Base-by-base conservation (phyloP, 2,888 invertebrate species). In the Cephus spinipes region DNA sequence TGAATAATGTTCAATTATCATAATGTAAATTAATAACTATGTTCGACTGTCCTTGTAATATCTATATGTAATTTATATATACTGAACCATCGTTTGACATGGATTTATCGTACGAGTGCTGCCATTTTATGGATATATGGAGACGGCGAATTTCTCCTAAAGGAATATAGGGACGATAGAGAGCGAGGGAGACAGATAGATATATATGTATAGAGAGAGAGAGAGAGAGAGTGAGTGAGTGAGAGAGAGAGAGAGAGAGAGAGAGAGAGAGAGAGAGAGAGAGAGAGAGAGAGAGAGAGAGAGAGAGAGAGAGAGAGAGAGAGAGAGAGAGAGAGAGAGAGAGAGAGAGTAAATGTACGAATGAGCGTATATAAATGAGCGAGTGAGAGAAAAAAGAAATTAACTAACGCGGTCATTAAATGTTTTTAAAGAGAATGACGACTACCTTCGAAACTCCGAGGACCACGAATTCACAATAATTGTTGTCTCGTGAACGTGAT, bases 391-490 rank as follows among this genome's bases (percentile, higher is more conserved):
- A 33, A 23, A 30, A 15, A 33, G 11, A 71, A 6, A 71, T 71
- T 15, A 32, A 32, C 11, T 11, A 33, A 31, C 3, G 31, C 31
- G 69, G 71, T 71, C 71, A 31, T 71, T 32, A 32, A 69, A 31
- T 9, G 31, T 32, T 71, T 71, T 12, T 71, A 71, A 40, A 32
- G 32, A 34, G 36, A 77, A 74, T 32, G 23, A 33, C 33, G 69
- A 78, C 75, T 75, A 77, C 68, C 69, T 76, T 68, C 79, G 84
- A 83, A 88, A 89, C 86, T 83, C 79, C 81, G 87, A 89, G 89
- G 89, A 89, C 89, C 89, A 89, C 83, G 76, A 85, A 85, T 80
- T 84, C 84, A 85, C 86, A 87, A 88, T 87, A 87, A 87, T 79
- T 71, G 71, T 71, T 71, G 71, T 71, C 12, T 71, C 80, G 80